These are phyloP conservation scores for Vanacampus margaritifer DNA, from an alignment of 2,113 vertebrate genomes.

Conservation along the genomic window DNA sequence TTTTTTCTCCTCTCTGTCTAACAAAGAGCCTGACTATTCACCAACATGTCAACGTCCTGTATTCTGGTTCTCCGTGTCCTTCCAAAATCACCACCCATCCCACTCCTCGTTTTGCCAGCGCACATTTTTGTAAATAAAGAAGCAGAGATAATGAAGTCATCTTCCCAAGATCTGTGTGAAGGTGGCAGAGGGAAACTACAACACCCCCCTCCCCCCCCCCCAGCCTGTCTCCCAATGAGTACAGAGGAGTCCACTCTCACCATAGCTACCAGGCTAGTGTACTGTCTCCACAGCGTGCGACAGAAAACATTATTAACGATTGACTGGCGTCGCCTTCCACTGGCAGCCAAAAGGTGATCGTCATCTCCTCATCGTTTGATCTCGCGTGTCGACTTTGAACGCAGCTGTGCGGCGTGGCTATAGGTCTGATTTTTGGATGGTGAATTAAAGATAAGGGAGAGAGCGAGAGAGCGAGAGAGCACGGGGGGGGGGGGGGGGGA, in stretches of 20 bases:
- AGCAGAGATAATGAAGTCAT: slow-evolving; percentile 39
- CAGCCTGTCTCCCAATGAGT: slow-evolving; percentile 21
- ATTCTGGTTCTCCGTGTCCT: background rate
- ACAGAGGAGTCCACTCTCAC: slow-evolving; percentile 39
- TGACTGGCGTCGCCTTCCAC: slow-evolving; percentile 33
- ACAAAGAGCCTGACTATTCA: background rate
- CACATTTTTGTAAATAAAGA: slow-evolving; percentile 37
- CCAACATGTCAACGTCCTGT: background rate
- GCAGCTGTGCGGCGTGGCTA: slow-evolving; percentile 42
- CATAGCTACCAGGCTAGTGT: slow-evolving; percentile 39
- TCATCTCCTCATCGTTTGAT: slow-evolving; percentile 47
- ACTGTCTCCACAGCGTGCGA: slow-evolving; percentile 38
- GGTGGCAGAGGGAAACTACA: slow-evolving; percentile 17
- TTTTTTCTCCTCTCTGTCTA: background rate
- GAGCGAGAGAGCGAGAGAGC: too few relatives aligned
- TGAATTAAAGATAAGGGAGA: slow-evolving; percentile 32
- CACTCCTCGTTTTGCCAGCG: background rate
- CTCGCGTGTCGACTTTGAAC: slow-evolving; percentile 45
- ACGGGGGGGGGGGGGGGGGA: background rate
- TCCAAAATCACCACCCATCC: too few relatives aligned
- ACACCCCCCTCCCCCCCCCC: slow-evolving; percentile 12
- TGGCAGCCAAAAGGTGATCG: slow-evolving; percentile 30
- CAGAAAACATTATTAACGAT: slow-evolving; percentile 33
- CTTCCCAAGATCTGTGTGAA: slow-evolving; percentile 22
- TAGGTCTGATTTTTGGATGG: slow-evolving; percentile 46